These are phyloP conservation scores for Cryptomyrus ogoouensis DNA, from an alignment of 2,113 vertebrate genomes.

Conservation along the genomic window DNA sequence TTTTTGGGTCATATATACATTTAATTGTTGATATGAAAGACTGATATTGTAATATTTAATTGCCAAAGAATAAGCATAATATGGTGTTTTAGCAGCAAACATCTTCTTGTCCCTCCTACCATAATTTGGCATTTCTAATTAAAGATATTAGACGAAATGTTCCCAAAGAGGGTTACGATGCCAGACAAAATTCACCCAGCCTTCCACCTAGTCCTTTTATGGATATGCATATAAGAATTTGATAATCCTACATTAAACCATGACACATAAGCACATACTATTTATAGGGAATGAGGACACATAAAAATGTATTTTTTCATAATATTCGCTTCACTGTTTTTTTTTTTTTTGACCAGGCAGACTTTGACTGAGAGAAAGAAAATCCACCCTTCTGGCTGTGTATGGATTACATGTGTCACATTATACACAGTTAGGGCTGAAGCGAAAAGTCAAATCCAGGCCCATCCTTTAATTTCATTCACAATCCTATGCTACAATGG, in stretches of 20 bases:
- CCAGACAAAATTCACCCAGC: background rate
- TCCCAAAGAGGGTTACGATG: background rate
- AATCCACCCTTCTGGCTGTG: background rate
- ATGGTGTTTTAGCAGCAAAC: background rate
- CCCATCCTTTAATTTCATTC: background rate
- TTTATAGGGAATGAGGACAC: background rate
- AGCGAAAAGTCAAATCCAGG: background rate
- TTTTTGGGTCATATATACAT: background rate
- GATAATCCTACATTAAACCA: background rate
- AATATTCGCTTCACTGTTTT: background rate
- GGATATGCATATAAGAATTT: background rate
- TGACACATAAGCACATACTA: background rate
- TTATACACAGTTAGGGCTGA: background rate
- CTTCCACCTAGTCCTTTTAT: background rate
- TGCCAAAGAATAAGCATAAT: background rate
- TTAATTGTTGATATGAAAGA: background rate
- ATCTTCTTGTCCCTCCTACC: background rate
- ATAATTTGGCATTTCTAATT: background rate
- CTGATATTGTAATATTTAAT: background rate
- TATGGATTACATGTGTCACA: background rate
- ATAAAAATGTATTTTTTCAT: background rate
- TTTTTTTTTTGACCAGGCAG: background rate
- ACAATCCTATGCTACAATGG: background rate
- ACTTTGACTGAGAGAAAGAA: background rate
- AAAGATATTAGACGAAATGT: background rate